Evolutionary conservation across 2,113 vertebrate species (phyloP).

Genomic region (Eonycteris spelaea): DNA sequence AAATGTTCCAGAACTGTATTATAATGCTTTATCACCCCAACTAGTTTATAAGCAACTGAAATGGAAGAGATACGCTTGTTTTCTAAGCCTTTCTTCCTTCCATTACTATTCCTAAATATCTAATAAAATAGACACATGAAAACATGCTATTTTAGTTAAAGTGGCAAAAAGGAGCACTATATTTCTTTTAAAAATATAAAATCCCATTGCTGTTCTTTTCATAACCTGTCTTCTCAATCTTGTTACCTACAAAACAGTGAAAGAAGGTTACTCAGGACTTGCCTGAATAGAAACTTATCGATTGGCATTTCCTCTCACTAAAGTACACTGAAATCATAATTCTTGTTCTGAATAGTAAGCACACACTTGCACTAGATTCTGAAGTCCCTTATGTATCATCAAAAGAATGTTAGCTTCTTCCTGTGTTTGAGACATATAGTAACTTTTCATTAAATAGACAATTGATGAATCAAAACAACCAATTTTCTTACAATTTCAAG

Average conservation of each 20-base stretch:
- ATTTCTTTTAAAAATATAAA: slow-evolving; percentile 30
- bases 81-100: background rate
- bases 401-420: background rate
- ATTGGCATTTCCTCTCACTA: background rate
- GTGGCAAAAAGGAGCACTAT: background rate
- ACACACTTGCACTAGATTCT: background rate
- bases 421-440: background rate
- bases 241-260: background rate
- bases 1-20: slow-evolving; percentile 47
- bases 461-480: background rate
- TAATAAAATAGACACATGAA: background rate
- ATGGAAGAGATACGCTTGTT: slow-evolving; percentile 47
- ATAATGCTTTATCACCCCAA: background rate
- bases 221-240: background rate
- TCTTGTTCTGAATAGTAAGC: background rate
- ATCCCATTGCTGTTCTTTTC: slow-evolving; percentile 47
- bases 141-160: slow-evolving; percentile 23
- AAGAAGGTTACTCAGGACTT: background rate
- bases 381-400: background rate
- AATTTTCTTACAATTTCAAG: background rate
- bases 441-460: background rate
- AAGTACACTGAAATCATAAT: background rate
- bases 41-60: slow-evolving; percentile 42
- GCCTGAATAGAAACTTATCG: background rate
- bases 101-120: background rate